These are phyloP conservation scores for Ormyrus thymus DNA, from an alignment of 2,888 invertebrate species.

Conservation along the genomic window DNA sequence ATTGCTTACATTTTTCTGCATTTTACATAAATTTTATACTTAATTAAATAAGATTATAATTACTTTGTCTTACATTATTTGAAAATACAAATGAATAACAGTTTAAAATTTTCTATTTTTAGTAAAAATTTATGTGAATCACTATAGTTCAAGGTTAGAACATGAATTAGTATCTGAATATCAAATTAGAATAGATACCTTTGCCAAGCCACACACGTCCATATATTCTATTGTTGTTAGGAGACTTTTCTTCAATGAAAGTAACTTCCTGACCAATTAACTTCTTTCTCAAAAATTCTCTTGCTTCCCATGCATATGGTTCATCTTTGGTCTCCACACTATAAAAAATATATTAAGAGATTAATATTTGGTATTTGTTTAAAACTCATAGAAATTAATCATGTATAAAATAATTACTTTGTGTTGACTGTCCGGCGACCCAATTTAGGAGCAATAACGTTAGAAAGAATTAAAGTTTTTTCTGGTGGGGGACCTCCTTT, in stretches of 20 bases:
- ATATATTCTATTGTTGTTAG: constrained; percentile 90
- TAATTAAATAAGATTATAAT: background rate
- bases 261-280: constrained; percentile 93
- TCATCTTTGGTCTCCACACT: constrained; percentile 87
- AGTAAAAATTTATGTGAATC: constrained; percentile 11
- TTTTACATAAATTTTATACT: background rate
- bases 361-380: background rate
- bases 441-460: constrained; percentile 94
- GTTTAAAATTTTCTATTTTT: constrained; percentile 22
- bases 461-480: constrained; percentile 92
- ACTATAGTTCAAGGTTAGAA: constrained; percentile 12
- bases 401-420: constrained; percentile 66
- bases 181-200: constrained; percentile 75
- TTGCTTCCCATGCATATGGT: constrained; percentile 98
- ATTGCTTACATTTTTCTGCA: too few relatives aligned
- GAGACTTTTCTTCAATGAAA: constrained; percentile 89
- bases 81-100: too few relatives aligned
- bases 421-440: constrained; percentile 83
- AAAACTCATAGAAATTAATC: background rate
- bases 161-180: constrained; percentile 9
- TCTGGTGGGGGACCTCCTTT: constrained; percentile 93
- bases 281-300: constrained; percentile 95
- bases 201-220: constrained; percentile 91
- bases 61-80: background rate
- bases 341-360: constrained; percentile 23